These are phyloP conservation scores for Stercorarius parasiticus DNA, from an alignment of 2,113 vertebrate genomes.

Conservation along the genomic window DNA sequence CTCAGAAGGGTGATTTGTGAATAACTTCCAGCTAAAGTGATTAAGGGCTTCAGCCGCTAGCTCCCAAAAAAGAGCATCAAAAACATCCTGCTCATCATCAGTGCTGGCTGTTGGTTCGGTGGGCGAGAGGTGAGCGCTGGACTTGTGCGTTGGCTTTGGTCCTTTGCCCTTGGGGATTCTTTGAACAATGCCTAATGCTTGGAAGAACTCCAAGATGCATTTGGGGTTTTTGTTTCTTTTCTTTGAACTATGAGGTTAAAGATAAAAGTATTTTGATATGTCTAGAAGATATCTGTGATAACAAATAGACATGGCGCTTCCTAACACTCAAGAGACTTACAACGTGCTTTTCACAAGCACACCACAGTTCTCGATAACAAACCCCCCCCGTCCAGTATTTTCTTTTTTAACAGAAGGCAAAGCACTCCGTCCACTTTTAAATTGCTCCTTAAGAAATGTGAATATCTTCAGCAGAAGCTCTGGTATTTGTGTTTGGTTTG, in stretches of 20 bases:
- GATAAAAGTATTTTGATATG: constrained; percentile 14
- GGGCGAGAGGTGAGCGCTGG: background rate
- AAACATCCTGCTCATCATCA: background rate
- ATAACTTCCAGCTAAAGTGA: background rate
- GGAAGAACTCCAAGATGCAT: background rate
- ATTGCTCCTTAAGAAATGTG: background rate
- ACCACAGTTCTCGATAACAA: background rate
- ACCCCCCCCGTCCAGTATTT: background rate
- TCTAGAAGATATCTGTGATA: background rate
- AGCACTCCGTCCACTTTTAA: background rate
- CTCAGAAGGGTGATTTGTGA: background rate
- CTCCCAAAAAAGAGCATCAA: background rate
- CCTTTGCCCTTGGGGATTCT: background rate
- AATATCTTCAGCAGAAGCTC: background rate
- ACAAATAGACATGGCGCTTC: background rate
- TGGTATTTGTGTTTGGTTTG: background rate
- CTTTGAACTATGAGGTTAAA: background rate
- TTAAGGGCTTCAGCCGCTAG: background rate
- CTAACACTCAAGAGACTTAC: background rate
- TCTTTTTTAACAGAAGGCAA: background rate
- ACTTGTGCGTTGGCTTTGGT: background rate
- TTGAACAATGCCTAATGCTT: background rate
- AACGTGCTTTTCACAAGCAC: background rate
- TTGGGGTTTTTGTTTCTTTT: background rate
- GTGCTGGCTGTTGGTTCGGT: background rate